These are phyloP conservation scores for Hemibagrus guttatus DNA, from an alignment of 2,797 vertebrate genomes.

Conservation along the genomic window DNA sequence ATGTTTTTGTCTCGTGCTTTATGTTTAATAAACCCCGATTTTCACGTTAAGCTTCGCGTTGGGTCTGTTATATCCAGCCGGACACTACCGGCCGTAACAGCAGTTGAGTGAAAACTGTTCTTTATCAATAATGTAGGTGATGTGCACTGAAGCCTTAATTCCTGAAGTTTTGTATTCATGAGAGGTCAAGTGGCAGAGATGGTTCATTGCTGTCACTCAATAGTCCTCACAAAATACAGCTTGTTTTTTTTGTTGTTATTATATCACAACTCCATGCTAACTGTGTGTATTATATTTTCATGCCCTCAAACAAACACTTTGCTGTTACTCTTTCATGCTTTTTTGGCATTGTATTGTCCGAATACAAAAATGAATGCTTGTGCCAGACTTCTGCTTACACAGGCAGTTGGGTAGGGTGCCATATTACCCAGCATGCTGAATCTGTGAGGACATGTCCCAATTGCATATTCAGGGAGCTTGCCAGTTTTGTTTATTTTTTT, in stretches of 20 bases:
- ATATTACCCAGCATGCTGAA: constrained; percentile 3
- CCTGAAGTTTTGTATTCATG: not conserved
- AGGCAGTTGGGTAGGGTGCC: constrained; percentile 10
- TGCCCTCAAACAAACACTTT: constrained; percentile 1
- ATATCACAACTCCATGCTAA: not conserved
- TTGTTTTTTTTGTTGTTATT: not conserved
- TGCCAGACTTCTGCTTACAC: constrained; percentile 20
- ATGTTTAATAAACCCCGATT: no score
- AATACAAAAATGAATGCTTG: not conserved
- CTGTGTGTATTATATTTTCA: not conserved
- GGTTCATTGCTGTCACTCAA: not conserved
- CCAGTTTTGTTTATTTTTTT: not conserved
- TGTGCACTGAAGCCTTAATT: not conserved
- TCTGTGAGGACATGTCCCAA: constrained; percentile 12
- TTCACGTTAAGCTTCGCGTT: no score
- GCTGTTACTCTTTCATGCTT: constrained; percentile 12
- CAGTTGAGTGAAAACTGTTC: not conserved
- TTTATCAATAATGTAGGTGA: not conserved
- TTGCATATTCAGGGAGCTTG: constrained; percentile 7
- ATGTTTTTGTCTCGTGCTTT: no score
- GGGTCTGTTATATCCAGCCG: no score
- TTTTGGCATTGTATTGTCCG: not conserved
- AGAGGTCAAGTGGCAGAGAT: not conserved
- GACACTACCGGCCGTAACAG: no score
- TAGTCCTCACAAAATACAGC: not conserved